Conservation (phyloP, 2,113 vertebrate genomes). For the Erpornis zantholeuca region DNA sequence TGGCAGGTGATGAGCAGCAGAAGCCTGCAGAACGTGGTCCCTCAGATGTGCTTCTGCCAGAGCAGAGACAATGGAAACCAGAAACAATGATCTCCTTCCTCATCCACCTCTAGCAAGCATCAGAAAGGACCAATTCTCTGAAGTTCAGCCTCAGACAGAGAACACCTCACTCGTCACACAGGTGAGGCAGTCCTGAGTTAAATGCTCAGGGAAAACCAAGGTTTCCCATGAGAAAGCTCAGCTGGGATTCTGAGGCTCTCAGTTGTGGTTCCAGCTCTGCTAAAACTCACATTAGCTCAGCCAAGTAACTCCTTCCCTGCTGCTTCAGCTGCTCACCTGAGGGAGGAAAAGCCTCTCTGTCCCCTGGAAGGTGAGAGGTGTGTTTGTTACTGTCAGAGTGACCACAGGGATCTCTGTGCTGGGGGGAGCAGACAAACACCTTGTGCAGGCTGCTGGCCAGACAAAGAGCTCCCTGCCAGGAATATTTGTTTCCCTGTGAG, state of each 20-base stretch:
- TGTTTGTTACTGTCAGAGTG: not conserved
- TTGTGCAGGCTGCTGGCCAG: not conserved
- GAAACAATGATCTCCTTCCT: not conserved
- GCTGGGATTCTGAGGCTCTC: not conserved
- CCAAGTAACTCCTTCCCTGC: not conserved
- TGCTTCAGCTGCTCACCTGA: not conserved
- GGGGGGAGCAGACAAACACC: not conserved
- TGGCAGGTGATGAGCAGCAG: conserved; percentile 44
- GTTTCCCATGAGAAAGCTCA: not conserved
- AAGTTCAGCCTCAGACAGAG: not conserved
- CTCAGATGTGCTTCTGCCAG: not conserved
- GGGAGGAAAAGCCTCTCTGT: not conserved
- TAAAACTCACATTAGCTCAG: not conserved
- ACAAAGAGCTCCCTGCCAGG: not conserved
- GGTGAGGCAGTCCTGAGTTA: not conserved
- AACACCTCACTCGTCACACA: not conserved
- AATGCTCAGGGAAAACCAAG: not conserved
- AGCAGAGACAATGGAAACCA: not conserved
- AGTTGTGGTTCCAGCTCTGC: not conserved
- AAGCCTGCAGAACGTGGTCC: not conserved
- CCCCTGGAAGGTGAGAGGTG: not conserved
- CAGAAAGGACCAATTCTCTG: not conserved
- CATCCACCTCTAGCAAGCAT: not conserved
- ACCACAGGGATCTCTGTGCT: not conserved
- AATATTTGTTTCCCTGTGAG: not conserved